These are phyloP conservation scores for Tragelaphus oryx DNA, from an alignment of 2,797 vertebrate genomes.

Conservation along the genomic window DNA sequence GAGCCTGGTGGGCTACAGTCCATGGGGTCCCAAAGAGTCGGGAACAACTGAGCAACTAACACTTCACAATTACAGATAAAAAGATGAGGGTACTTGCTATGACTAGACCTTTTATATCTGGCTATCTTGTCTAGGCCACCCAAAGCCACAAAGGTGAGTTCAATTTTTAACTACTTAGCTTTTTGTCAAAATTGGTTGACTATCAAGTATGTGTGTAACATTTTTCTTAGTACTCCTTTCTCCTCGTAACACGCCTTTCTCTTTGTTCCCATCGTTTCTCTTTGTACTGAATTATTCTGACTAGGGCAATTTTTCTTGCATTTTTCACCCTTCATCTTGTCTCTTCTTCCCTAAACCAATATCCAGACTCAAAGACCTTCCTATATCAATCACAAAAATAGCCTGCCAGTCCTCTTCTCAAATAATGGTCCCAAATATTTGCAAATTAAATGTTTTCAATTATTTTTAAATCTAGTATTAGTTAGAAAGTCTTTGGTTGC, in stretches of 20 bases:
- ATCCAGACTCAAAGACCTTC: background rate
- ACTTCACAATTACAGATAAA: background rate
- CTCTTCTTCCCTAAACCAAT: background rate
- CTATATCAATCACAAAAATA: background rate
- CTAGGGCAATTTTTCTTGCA: background rate
- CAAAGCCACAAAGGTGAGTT: background rate
- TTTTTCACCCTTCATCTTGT: background rate
- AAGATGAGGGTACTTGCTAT: background rate
- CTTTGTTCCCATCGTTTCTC: background rate
- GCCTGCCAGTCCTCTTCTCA: background rate
- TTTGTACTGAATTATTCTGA: background rate
- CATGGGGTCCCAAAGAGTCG: background rate
- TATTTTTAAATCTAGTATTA: constrained; percentile 21
- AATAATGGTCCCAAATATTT: background rate
- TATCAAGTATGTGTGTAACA: background rate
- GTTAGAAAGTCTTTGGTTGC: background rate
- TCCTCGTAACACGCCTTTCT: background rate
- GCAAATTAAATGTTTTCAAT: background rate
- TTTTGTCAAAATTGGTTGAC: constrained; percentile 30
- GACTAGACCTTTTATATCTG: background rate
- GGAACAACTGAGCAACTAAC: background rate
- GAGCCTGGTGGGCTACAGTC: background rate
- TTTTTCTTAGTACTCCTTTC: background rate
- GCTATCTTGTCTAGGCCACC: background rate
- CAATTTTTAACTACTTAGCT: background rate